Evolutionary conservation across 2,113 vertebrate genomes (phyloP).

Genomic region (Athene noctua): DNA sequence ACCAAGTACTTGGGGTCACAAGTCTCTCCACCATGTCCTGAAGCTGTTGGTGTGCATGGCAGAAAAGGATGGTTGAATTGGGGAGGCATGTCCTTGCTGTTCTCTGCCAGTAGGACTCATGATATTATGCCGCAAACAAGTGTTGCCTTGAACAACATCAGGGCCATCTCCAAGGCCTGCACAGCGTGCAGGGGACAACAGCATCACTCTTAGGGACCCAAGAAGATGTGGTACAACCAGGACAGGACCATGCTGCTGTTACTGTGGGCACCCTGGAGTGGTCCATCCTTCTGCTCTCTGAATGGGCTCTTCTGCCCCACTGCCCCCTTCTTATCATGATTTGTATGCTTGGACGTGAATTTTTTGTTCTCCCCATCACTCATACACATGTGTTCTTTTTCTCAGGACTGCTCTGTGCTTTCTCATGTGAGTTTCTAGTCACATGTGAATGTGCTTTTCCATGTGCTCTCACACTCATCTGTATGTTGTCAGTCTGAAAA

Average conservation of each 20-base stretch:
- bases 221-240: background rate
- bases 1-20: background rate
- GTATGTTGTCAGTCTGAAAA: background rate
- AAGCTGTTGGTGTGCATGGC: background rate
- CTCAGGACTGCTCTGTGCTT: background rate
- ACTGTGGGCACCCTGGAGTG: rapidly evolving
- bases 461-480: background rate
- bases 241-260: background rate
- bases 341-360: background rate
- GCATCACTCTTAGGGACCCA: background rate
- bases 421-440: background rate
- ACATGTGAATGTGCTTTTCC: background rate
- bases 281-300: background rate
- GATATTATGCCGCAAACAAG: background rate
- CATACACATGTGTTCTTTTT: background rate
- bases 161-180: background rate
- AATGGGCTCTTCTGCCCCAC: background rate
- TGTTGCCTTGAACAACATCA: background rate
- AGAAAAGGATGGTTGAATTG: background rate
- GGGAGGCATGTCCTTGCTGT: background rate
- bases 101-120: background rate
- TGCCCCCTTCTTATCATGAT: background rate
- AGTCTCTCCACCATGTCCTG: background rate
- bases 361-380: background rate
- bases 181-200: rapidly evolving